A percentile compares a stretch with the other conserved stretches of the same genome.
Evolutionary conservation across 2,113 vertebrate genomes (phyloP).

Genomic region (Crotalus tigris): DNA sequence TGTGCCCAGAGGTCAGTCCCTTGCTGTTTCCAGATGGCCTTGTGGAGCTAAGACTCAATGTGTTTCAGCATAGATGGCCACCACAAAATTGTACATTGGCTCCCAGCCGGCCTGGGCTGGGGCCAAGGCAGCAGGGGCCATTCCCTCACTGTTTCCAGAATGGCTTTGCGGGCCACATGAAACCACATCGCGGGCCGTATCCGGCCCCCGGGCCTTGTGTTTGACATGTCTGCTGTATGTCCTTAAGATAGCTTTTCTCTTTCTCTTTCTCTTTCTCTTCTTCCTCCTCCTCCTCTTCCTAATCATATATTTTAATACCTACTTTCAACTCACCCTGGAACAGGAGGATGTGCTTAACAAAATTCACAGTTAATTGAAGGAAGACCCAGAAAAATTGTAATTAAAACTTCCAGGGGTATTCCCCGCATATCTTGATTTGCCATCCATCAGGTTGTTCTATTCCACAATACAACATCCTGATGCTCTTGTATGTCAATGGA

Average conservation of each 20-base stretch:
- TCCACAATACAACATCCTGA: neutral
- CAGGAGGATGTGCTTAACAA: neutral
- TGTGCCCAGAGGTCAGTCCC: no score
- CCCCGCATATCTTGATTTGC: neutral
- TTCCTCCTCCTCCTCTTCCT: neutral
- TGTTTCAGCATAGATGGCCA: no score
- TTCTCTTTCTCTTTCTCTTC: neutral
- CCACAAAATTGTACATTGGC: no score
- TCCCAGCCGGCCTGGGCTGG: no score
- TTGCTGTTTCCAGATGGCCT: no score
- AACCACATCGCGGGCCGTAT: no score
- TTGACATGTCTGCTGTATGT: no score
- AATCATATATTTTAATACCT: neutral
- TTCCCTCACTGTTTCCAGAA: no score
- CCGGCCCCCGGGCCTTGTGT: no score
- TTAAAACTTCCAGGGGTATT: neutral
- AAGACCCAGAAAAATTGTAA: neutral
- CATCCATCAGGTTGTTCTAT: neutral
- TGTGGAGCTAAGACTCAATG: no score
- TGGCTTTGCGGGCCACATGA: no score
- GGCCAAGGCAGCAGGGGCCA: no score
- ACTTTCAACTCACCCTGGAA: neutral
- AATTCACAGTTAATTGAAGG: slow-evolving; percentile 9
- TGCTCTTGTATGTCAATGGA: neutral
- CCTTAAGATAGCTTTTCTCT: neutral